These are phyloP conservation scores for Pipistrellus nathusii DNA, from an alignment of 2,797 vertebrate genomes.

Conservation along the genomic window DNA sequence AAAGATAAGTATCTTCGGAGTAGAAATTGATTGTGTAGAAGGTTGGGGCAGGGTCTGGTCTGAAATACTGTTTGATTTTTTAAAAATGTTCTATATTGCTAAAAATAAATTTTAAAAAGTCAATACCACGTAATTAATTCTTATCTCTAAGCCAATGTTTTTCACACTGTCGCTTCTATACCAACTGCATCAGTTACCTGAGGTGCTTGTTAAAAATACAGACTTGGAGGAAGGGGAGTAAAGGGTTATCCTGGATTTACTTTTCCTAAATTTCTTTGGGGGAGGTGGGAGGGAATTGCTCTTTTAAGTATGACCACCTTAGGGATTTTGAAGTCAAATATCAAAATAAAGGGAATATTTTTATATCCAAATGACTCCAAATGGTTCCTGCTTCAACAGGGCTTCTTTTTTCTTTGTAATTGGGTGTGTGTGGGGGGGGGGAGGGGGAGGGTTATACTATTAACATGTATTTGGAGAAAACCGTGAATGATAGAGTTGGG, in stretches of 20 bases:
- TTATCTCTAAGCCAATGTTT: background rate
- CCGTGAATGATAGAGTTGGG: background rate
- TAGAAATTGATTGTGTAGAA: background rate
- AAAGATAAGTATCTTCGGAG: background rate
- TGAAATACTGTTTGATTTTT: background rate
- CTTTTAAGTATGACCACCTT: background rate
- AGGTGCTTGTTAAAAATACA: conserved; percentile 50
- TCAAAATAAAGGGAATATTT: conserved; percentile 22
- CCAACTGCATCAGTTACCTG: background rate
- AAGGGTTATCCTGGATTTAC: background rate
- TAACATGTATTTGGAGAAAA: background rate
- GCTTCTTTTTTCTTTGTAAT: background rate
- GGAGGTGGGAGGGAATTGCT: background rate
- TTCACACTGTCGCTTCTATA: background rate
- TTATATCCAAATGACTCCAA: background rate
- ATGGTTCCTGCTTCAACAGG: background rate
- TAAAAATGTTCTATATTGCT: background rate
- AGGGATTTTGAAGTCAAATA: background rate
- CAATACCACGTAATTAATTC: conserved; percentile 13
- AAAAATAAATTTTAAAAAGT: conserved; percentile 10
- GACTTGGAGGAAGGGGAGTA: accelerated
- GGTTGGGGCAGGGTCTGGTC: background rate
- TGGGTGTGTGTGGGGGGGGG: no score
- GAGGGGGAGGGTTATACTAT: accelerated
- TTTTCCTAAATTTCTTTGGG: conserved; percentile 19